Conservation (phyloP, 2,797 vertebrate species). For the Bradypodion pumilum region DNA sequence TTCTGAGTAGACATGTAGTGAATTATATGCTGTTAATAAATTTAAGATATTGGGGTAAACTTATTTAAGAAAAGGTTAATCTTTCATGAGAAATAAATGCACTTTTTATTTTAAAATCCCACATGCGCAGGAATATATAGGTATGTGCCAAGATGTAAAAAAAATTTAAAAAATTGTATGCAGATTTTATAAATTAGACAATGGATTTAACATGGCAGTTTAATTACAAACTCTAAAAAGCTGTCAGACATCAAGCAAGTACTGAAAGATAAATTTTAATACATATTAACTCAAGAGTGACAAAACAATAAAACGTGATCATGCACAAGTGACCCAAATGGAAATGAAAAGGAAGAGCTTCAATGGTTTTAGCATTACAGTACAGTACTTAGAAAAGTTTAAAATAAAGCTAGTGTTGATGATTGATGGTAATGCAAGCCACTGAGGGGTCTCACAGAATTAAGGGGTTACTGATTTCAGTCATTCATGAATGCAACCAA, state of each 20-base stretch:
- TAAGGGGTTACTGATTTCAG: too few species aligned
- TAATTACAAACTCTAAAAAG: slow-evolving; percentile 20
- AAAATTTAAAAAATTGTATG: neutral
- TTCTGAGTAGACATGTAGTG: too few species aligned
- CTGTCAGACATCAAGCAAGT: slow-evolving; percentile 15
- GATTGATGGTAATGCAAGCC: too few species aligned
- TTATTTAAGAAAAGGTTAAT: neutral
- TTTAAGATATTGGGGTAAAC: neutral
- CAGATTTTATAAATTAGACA: neutral
- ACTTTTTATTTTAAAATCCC: too few species aligned
- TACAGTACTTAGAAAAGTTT: neutral
- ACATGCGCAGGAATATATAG: neutral
- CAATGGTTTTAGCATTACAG: neutral
- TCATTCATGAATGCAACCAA: too few species aligned
- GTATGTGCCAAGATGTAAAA: neutral
- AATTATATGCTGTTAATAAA: neutral
- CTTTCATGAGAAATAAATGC: neutral
- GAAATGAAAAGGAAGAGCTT: slow-evolving; percentile 9
- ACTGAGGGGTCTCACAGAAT: too few species aligned
- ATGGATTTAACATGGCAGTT: slow-evolving; percentile 5
- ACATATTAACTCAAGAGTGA: neutral
- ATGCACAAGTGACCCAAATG: neutral
- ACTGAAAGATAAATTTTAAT: slow-evolving; percentile 12
- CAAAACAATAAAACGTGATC: neutral
- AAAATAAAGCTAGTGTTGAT: neutral